Evolutionary conservation across 2,797 vertebrate genomes (phyloP), one percentile per base, ranked within the genome.

Genomic region (Heliangelus exortis): DNA sequence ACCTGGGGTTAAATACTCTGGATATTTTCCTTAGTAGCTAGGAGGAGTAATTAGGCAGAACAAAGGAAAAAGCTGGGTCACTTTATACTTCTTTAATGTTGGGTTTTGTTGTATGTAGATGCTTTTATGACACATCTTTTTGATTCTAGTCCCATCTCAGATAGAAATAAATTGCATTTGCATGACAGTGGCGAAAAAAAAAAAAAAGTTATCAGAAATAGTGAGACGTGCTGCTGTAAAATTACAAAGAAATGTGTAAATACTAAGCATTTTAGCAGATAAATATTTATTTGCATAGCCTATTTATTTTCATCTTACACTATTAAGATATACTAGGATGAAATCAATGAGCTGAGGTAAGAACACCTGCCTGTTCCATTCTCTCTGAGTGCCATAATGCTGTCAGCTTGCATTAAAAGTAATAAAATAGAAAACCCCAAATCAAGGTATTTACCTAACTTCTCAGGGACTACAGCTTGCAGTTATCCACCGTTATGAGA

Each of bases 391-490:
- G 92, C 95, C 85, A 69, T 97, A 92, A 92, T 72, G 54, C 55
- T 94, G 78, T 97, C 96, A 95, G 84, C 95, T 96, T 96, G 90
- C 51, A 36, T 96, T 97, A 92, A 94, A 92, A 84, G 62, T 95
- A 96, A 97, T 94, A 89, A 94, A 94, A 91, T 51, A 93, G 96
- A 92, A 96, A 95, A 71, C 93, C 95, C 88, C 17, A 95, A 61
- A 74, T 88, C 92, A 85, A 97, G 97, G 90, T 96, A 79, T 97
- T 97, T 97, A 94, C 96, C 94, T 97, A 95, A 97, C 94, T 98
- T 98, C 98, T 98, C 98, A 98, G 98, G 98, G 98, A 98, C 98
- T 97, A 96, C 96, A 95, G 94, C 93, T 93, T 20, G 95, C 97
- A 97, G 96, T 97, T 97, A 95, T 96, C 96, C 96, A 96, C 95